phyloP scores from a whole-genome alignment of 2,797 vertebrate species.

The Hydrocynus forskahlii region DNA sequence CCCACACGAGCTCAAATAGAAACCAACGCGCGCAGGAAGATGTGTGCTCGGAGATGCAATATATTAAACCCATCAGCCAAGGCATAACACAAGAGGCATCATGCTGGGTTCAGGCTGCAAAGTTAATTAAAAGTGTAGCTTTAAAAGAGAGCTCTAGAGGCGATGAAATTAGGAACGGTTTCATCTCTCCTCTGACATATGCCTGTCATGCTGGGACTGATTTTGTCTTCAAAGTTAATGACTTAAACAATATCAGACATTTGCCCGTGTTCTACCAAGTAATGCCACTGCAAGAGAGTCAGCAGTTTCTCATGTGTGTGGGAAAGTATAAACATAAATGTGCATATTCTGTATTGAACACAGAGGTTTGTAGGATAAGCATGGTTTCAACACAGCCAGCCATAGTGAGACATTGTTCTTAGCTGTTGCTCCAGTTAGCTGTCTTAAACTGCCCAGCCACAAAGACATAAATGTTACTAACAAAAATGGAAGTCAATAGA shows the following conservation, averaged over 20 bases:
- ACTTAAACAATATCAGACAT: neutral
- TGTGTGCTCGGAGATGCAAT: constrained; percentile 4
- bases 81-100: neutral
- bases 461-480: too few species aligned
- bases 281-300: neutral
- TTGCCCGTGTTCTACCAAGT: neutral
- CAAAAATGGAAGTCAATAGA: neutral
- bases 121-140: constrained; percentile 12
- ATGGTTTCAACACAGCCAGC: neutral
- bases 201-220: neutral
- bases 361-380: neutral
- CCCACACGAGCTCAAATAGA: neutral
- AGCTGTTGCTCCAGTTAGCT: neutral
- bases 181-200: constrained; percentile 12
- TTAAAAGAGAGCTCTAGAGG: constrained; percentile 21
- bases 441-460: neutral
- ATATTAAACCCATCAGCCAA: neutral
- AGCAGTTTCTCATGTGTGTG: neutral
- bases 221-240: constrained; percentile 16
- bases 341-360: neutral
- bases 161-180: constrained; percentile 9
- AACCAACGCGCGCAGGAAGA: neutral
- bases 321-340: neutral
- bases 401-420: neutral
- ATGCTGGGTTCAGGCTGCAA: neutral